Percentiles rank a stretch among this genome's conserved stretches.
Conservation (phyloP, 2,797 vertebrate species). For the Rhadinocentrus ornatus region DNA sequence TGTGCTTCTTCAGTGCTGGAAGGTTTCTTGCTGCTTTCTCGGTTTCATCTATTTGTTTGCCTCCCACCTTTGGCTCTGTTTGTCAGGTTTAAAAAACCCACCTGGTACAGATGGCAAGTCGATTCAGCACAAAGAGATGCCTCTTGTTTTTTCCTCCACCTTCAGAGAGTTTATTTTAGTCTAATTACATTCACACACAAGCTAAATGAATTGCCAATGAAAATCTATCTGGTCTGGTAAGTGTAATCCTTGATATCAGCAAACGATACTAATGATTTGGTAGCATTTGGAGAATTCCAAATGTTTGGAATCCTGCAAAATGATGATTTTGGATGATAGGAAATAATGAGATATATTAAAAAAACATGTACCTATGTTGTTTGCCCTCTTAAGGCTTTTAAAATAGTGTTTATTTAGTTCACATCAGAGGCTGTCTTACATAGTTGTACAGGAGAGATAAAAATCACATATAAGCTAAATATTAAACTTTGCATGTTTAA, state of each 20-base stretch:
- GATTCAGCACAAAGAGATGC: not conserved
- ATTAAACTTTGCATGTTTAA: constrained; percentile 41
- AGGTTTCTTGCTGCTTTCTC: not conserved
- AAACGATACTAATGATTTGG: too few relatives aligned
- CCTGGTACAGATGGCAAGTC: constrained; percentile 14
- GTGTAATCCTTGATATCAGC: too few relatives aligned
- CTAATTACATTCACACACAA: not conserved
- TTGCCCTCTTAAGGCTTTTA: constrained; percentile 12
- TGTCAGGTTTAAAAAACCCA: constrained; percentile 7
- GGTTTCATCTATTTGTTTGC: constrained; percentile 1
- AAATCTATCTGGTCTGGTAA: not conserved
- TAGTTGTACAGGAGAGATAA: constrained; percentile 26
- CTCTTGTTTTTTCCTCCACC: too few relatives aligned
- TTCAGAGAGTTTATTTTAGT: too few relatives aligned
- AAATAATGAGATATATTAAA: constrained; percentile 3
- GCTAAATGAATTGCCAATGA: constrained; percentile 31
- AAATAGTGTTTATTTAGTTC: constrained; percentile 38
- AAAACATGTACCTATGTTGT: constrained; percentile 1
- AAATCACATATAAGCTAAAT: constrained; percentile 26
- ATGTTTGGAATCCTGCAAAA: too few relatives aligned
- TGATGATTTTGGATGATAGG: not conserved
- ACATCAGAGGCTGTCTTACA: not conserved
- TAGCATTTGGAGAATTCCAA: too few relatives aligned
- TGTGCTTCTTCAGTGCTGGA: not conserved
- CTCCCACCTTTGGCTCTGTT: constrained; percentile 9